phyloP scores from a whole-genome alignment of 2,797 vertebrate species.

The Cyclopterus lumpus region DNA sequence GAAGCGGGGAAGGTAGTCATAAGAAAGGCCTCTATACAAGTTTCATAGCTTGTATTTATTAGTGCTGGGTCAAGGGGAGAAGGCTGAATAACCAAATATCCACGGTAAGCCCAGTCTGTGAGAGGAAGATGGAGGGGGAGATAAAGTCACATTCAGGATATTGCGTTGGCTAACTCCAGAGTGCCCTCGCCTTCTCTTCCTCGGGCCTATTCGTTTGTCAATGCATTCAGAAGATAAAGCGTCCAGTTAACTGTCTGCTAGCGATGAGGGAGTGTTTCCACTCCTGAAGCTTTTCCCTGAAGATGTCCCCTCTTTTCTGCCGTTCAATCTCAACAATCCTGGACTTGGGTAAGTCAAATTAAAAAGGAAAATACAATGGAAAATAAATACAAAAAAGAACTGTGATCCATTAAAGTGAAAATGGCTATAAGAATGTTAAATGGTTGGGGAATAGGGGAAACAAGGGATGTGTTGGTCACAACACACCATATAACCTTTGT shows the following conservation, averaged over 20 bases:
- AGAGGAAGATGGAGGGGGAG: constrained; percentile 58
- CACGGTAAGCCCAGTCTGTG: constrained; percentile 49
- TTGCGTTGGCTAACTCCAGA: constrained; percentile 57
- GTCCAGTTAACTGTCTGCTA: constrained; percentile 21
- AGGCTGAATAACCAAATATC: constrained; percentile 69
- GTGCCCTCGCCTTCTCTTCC: constrained; percentile 51
- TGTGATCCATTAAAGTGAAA: constrained; percentile 17
- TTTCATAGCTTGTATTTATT: constrained; percentile 66
- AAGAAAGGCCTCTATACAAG: constrained; percentile 39
- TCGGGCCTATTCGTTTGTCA: constrained; percentile 39
- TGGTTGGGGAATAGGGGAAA: neutral
- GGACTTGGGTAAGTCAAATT: neutral
- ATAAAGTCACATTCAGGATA: constrained; percentile 73
- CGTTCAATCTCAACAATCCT: constrained; percentile 12
- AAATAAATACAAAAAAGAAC: constrained; percentile 13
- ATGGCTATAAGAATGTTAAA: neutral
- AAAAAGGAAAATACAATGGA: neutral
- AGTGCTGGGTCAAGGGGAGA: constrained; percentile 64
- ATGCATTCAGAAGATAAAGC: constrained; percentile 41
- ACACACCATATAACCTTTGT: constrained; percentile 8
- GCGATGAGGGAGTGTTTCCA: constrained; percentile 3
- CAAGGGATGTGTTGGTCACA: neutral
- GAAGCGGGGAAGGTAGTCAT: constrained; percentile 48
- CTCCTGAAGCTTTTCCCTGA: neutral
- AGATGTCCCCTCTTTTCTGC: neutral